These are phyloP conservation scores for Leptatherina wallacei DNA, from an alignment of 2,797 vertebrate species.

Conservation along the genomic window DNA sequence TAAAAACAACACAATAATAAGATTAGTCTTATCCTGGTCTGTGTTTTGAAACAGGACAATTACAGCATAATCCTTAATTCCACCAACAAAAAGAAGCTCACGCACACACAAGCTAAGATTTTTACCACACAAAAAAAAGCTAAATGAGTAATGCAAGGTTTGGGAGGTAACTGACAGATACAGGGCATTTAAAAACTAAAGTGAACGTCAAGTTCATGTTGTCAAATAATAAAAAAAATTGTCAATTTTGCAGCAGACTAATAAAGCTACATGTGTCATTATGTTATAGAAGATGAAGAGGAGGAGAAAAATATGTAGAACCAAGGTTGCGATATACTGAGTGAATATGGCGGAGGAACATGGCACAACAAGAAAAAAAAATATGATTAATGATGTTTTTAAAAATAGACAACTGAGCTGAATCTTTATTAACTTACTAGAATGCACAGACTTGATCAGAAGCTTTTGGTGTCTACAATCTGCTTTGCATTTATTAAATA, in stretches of 20 bases:
- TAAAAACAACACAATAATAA: slow-evolving; percentile 50
- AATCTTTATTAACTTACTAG: not conserved
- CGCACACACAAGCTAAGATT: slow-evolving; percentile 4
- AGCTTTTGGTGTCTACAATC: not conserved
- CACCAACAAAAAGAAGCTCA: slow-evolving; percentile 28
- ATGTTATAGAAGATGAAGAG: not conserved
- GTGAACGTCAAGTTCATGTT: not conserved
- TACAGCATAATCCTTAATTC: slow-evolving; percentile 48
- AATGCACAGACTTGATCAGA: not conserved
- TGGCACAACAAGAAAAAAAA: too few species aligned
- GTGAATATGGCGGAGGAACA: too few species aligned
- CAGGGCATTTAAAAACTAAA: not conserved
- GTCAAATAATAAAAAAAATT: too few species aligned
- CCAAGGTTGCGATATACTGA: not conserved
- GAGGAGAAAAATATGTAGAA: not conserved
- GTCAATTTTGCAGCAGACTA: not conserved
- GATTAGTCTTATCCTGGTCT: slow-evolving; percentile 48
- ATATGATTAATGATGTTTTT: not conserved
- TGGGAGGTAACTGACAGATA: not conserved
- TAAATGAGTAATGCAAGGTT: not conserved
- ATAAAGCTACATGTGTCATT: not conserved
- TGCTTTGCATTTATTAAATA: not conserved
- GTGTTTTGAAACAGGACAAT: slow-evolving; percentile 53
- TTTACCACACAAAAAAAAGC: not conserved
- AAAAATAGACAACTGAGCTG: not conserved